Conservation (phyloP, 2,888 invertebrate species). For the Cephonodes hylas region DNA sequence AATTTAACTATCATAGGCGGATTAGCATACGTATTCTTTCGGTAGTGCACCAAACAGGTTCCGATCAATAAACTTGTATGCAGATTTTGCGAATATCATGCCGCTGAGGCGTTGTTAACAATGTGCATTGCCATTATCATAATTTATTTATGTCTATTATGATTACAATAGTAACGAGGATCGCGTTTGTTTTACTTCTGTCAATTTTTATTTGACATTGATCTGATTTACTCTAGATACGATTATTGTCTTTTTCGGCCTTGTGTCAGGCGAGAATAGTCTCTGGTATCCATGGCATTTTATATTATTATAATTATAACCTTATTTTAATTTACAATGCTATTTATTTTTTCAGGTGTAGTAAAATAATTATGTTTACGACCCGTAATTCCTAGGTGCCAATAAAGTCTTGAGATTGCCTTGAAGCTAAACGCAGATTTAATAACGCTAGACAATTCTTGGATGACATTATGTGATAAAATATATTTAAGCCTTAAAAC, state of each 20-base stretch:
- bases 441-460: not conserved
- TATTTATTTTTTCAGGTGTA: not conserved
- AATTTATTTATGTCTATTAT: not conserved
- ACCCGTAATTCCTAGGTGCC: no score
- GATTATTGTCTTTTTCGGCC: not conserved
- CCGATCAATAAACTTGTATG: constrained; percentile 29
- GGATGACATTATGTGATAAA: not conserved
- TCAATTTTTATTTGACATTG: not conserved
- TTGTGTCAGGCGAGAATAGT: not conserved
- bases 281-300: not conserved
- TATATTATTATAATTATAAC: not conserved
- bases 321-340: not conserved
- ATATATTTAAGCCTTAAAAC: not conserved
- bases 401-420: no score
- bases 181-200: not conserved
- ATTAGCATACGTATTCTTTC: constrained; percentile 32
- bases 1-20: constrained; percentile 32
- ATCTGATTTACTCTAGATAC: not conserved
- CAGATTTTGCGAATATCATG: constrained; percentile 18
- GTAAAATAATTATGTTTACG: no score
- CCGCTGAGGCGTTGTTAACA: not conserved
- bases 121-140: not conserved
- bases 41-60: constrained; percentile 27
- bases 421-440: not conserved
- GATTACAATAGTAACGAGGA: not conserved